Base-by-base conservation (phyloP, 2,113 vertebrate species). In the Ophthalmolycus amberensis region DNA sequence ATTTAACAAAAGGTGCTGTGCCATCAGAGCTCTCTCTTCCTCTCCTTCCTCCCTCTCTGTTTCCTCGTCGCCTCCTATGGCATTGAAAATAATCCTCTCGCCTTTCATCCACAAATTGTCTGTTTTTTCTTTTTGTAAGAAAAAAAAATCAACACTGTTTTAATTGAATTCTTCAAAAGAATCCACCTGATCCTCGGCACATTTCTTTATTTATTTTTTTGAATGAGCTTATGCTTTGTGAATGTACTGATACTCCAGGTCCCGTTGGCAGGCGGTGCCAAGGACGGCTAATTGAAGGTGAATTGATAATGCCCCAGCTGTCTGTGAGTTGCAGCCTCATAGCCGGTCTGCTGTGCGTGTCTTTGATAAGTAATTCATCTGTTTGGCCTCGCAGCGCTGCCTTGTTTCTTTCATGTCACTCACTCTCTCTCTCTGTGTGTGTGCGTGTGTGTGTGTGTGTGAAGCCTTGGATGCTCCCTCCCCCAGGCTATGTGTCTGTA, bases 311-410 rank as follows among this genome's bases (percentile, higher is more conserved):
- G 90, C 80, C 77, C 72, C 82, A 74, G 79, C 85, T 86, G 90
- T 81, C 80, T 85, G 78, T 81, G 85, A 81, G 85, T 64, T 85
- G 89, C 87, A 76, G 86, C 87, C 88, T 82, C 81, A 70, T 85
- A 86, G 88, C 86, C 58, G 48, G 80, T 89, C 82, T 84, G 88
- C 86, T 81, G 76, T 78, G 89, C 54, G 11, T 10, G 71, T 84
- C 88, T 92, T 92, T 93, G 91, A 94, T 94, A 91, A 93, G 90
- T 92, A 88, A 93, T 93, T 94, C 92, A 91, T 92, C 91, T 90
- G 85, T 92, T 91, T 92, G 92, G 89, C 90, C 91, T 90, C 83
- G 83, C 90, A 89, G 91, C 87, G 27, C 75, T 89, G 90, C 88
- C 91, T 89, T 82, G 79, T 88, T 92, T 82, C 91, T 94, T 92